Evolutionary conservation across 1,140 invertebrate genomes (phyloP), one percentile per base, ranked within the genome.

Genomic region (Trichonephila clavipes): DNA sequence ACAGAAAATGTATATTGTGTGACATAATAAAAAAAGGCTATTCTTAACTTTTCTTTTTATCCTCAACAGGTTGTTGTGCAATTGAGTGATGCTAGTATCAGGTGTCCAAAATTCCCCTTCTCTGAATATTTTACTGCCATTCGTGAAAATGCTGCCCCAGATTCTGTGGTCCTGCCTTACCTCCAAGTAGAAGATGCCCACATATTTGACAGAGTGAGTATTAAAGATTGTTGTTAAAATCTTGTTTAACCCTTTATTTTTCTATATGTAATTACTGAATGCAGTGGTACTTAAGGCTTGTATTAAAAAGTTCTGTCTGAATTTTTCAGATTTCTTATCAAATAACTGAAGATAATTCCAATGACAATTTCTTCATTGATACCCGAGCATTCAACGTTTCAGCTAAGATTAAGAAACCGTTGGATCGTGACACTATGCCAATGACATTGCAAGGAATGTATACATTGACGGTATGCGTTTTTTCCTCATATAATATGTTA

Each of bases 311-410:
- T 51, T 5, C 51, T 51, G 51, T 51, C 10, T 12, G 10, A 51
- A 83, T 61, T 19, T 89, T 88, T 44, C 64, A 95, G 85, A 44
- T 95, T 14, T 91, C 88, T 2, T 95, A 95, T 85, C 95, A 95
- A 94, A 95, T 95, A 34, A 95, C 95, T 0, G 95, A 95, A 94
- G 95, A 95, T 59, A 95, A 95, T 87, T 95, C 95, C 1, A 94
- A 95, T 81, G 95, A 95, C 62, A 95, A 95, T 66, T 95, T 95
- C 91, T 95, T 94, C 64, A 94, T 95, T 59, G 95, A 95, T 94
- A 88, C 87, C 3, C 44, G 72, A 34, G 92, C 88, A 10, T 93
- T 93, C n/a, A 95, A 95, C 85, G 95, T 95, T 5, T 94, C 95
- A 10, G 77, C 95, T 14, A 94, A 94, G 61, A 93, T 95, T 2